phyloP scores from a whole-genome alignment of 1,140 invertebrate genomes.

The Anoplolepis gracilipes region DNA sequence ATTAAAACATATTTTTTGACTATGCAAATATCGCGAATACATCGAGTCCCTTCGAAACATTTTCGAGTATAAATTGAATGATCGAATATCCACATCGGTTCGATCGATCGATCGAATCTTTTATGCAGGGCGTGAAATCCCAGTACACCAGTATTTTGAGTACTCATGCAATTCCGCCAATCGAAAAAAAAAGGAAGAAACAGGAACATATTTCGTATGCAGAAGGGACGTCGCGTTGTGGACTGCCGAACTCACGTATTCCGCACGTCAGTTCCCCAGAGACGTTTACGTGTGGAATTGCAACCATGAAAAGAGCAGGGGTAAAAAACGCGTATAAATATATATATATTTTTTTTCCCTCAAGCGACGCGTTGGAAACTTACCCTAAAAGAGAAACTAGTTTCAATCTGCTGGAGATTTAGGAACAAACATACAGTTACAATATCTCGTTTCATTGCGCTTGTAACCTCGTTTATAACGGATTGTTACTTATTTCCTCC shows the following conservation, averaged over 20 bases:
- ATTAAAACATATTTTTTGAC: not conserved
- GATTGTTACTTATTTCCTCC: not conserved
- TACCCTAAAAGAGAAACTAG: not conserved
- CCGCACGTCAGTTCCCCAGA: constrained; percentile 37
- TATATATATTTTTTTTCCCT: not conserved
- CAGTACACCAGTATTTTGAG: not conserved
- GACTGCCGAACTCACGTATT: constrained; percentile 40
- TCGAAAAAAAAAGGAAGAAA: not conserved
- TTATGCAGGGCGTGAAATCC: not conserved
- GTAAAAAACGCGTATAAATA: constrained; percentile 12
- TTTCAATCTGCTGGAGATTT: constrained; percentile 47
- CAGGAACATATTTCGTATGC: constrained; percentile 36
- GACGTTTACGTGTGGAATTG: constrained; percentile 51
- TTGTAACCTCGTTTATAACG: constrained; percentile 39
- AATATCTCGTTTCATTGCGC: constrained; percentile 54
- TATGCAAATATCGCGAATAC: not conserved
- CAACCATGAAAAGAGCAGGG: constrained; percentile 19
- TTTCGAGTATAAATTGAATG: not conserved
- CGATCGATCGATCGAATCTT: not conserved
- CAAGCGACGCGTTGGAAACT: not conserved
- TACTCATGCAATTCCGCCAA: not conserved
- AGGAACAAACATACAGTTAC: constrained; percentile 41
- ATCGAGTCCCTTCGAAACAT: not conserved
- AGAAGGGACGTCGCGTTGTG: not conserved
- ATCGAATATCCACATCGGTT: not conserved